phyloP scores from a whole-genome alignment of 2,888 invertebrate species.

The Volucella bombylans region DNA sequence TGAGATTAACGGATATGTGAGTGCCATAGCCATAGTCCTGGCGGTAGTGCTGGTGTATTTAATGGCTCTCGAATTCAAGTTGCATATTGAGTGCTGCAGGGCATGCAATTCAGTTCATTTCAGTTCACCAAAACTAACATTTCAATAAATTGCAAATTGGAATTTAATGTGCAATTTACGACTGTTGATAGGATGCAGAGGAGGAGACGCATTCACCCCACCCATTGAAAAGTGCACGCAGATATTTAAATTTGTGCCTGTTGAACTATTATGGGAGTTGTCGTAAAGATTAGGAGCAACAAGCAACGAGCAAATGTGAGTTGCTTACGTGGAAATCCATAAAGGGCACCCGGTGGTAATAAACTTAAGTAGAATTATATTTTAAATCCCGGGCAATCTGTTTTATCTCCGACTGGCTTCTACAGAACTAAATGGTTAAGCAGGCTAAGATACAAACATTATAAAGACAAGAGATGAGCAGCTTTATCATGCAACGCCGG shows the following conservation, averaged over 20 bases:
- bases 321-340: too few relatives aligned
- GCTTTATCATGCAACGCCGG: too few relatives aligned
- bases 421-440: too few relatives aligned
- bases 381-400: too few relatives aligned
- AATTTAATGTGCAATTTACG: constrained; percentile 57
- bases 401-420: too few relatives aligned
- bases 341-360: too few relatives aligned
- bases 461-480: too few relatives aligned
- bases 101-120: constrained; percentile 58
- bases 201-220: constrained; percentile 16
- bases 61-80: constrained; percentile 44
- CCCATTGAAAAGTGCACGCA: constrained; percentile 18
- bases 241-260: background rate
- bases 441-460: too few relatives aligned
- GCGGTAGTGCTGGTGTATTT: constrained; percentile 50
- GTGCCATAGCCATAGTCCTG: background rate
- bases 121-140: constrained; percentile 58
- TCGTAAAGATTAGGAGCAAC: background rate
- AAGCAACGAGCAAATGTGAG: too few relatives aligned
- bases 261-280: constrained; percentile 6
- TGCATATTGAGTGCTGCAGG: constrained; percentile 50
- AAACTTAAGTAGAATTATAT: too few relatives aligned
- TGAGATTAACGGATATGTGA: constrained; percentile 69
- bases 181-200: constrained; percentile 27
- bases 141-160: constrained; percentile 66